Base-by-base conservation (phyloP, 2,797 vertebrate genomes). In the Sternarchorhynchus goeldii region DNA sequence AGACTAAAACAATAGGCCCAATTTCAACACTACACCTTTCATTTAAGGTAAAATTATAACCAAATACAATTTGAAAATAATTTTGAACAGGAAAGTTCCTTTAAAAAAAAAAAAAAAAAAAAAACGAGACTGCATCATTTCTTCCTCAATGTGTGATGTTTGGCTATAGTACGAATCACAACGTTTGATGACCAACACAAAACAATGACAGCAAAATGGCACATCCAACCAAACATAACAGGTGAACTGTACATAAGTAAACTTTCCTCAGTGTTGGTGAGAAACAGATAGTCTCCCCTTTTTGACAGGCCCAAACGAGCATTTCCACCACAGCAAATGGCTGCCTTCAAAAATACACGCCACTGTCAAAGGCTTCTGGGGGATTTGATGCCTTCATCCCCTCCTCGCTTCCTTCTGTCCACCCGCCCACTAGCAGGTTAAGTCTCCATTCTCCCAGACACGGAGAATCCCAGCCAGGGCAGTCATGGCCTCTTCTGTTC, bases 391-490 rank as follows among this genome's bases (percentile, higher is more conserved):
- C 29, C 72, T 86, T 79, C 82, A 83, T 85, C 62, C 72, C 80
- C 75, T 85, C 78, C 80, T 39, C 70, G 59, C 72, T 55, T 82
- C 75, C 56, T 39, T 50, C 73, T 0, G 34, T 2, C 2, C 69
- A 77, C 81, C 85, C 39, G 66, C 50, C 77, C 70, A 76, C 72
- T 80, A 81, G 77, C 82, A 82, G 71, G 74, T 79, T 74, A 78
- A 73, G 74, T 85, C 85, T 85, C 86, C 71, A 64, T 81, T 81
- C 83, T 84, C 82, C 81, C 83, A 82, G 81, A 81, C 77, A 56
- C 63, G 81, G 82, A 84, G 79, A 87, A 80, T 84, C 76, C 82
- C 86, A 85, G 87, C 75, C 58, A 73, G 82, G 77, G 78, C 66
- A 17, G 79, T 67, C 73, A 68, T n/a, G 4, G 53, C 20, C 73